Conservation (phyloP, 2,797 vertebrate genomes). For the Mormyrops boulengeri region DNA sequence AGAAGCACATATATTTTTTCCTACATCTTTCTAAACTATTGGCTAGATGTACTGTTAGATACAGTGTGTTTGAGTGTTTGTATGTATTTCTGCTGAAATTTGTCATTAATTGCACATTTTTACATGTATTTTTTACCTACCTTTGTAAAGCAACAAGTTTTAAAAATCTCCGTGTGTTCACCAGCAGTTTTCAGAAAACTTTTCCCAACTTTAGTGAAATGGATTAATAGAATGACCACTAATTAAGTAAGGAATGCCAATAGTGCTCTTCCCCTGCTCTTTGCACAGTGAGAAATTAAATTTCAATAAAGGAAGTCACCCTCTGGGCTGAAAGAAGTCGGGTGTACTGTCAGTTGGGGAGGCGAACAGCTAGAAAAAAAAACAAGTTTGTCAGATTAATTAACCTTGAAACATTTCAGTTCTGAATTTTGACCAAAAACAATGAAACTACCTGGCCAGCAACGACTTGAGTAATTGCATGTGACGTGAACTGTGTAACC, state of each 20-base stretch:
- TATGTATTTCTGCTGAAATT: not conserved
- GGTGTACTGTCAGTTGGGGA: not conserved
- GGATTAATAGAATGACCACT: not conserved
- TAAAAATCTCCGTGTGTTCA: not conserved
- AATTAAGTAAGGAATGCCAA: not conserved
- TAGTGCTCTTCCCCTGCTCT: not conserved
- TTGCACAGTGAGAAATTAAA: not conserved
- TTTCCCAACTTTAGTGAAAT: not conserved
- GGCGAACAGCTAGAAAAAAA: not conserved
- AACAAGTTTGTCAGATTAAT: not conserved
- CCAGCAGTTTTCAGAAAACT: not conserved
- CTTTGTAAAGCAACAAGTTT: not conserved
- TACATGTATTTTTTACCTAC: not conserved
- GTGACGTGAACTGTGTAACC: not conserved
- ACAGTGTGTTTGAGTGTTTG: not conserved
- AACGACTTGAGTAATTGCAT: not conserved
- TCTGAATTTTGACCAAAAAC: not conserved
- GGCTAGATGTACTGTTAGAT: not conserved
- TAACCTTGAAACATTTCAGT: slow-evolving; percentile 1
- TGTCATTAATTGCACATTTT: not conserved
- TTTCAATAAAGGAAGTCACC: not conserved
- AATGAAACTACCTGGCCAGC: not conserved
- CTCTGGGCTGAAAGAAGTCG: not conserved
- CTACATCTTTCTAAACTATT: not conserved
- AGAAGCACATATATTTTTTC: not conserved